phyloP scores from a whole-genome alignment of 1,140 invertebrate species.

The Asobara japonica region DNA sequence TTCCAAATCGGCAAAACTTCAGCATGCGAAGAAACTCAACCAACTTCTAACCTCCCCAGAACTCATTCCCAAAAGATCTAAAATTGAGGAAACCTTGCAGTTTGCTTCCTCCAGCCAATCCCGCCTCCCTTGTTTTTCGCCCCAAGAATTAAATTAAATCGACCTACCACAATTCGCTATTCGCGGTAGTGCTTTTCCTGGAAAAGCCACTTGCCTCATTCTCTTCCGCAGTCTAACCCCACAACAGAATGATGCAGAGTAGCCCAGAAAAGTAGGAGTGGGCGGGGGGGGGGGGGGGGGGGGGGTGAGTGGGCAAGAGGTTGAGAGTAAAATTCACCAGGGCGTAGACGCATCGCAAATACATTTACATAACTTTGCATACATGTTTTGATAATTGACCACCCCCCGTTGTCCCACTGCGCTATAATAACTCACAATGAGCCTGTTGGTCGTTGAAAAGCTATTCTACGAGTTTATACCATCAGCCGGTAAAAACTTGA shows the following conservation, averaged over 20 bases:
- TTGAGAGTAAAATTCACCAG: slow-evolving; percentile 28
- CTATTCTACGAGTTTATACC: neutral
- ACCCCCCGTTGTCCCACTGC: neutral
- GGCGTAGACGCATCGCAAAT: slow-evolving; percentile 53
- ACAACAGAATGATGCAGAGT: slow-evolving; percentile 1
- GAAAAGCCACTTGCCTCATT: neutral
- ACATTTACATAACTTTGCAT: slow-evolving; percentile 65
- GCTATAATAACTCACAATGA: slow-evolving; percentile 13
- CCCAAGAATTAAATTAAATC: neutral
- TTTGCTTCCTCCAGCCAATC: no score
- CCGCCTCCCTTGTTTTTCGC: no score
- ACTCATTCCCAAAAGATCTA: no score
- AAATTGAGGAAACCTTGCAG: no score
- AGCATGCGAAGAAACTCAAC: no score
- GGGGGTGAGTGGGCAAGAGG: slow-evolving; percentile 42
- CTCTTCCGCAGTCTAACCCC: slow-evolving; percentile 9
- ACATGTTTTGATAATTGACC: slow-evolving; percentile 63
- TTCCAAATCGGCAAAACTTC: no score
- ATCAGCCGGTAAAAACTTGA: neutral
- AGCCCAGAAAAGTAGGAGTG: neutral
- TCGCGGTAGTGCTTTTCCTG: neutral
- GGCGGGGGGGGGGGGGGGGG: slow-evolving; percentile 29
- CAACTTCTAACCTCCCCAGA: no score
- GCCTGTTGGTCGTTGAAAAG: slow-evolving; percentile 8
- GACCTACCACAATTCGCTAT: neutral